A percentile compares a stretch with the other conserved stretches of the same genome.
Evolutionary conservation across 2,888 invertebrate species (phyloP).

Genomic region (Polia nebulosa): DNA sequence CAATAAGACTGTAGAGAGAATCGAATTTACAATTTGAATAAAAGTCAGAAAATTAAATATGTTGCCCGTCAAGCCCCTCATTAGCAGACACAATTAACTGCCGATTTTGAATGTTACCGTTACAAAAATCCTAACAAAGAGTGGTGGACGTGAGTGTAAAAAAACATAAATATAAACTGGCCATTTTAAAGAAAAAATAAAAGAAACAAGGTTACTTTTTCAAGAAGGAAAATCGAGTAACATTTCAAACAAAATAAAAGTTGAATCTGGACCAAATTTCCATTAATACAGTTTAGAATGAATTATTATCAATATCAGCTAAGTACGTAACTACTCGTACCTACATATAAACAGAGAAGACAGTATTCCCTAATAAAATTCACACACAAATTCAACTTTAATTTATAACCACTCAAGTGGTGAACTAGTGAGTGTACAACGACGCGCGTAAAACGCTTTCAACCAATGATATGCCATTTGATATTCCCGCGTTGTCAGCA

Average conservation of each 20-base stretch:
- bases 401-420: slow-evolving; percentile 31
- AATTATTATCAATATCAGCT: not conserved
- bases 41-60: not conserved
- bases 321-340: not conserved
- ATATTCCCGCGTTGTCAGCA: slow-evolving; percentile 41
- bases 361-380: not conserved
- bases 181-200: too few relatives aligned
- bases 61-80: too few relatives aligned
- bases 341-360: not conserved
- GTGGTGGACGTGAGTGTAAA: too few relatives aligned
- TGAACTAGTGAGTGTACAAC: slow-evolving; percentile 33
- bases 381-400: not conserved
- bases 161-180: too few relatives aligned
- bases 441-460: slow-evolving; percentile 23
- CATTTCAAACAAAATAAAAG: too few relatives aligned
- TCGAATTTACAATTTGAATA: not conserved
- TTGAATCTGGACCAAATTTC: too few relatives aligned
- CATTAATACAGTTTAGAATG: not conserved
- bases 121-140: too few relatives aligned
- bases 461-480: slow-evolving; percentile 35
- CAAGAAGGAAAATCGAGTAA: too few relatives aligned
- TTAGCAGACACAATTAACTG: too few relatives aligned
- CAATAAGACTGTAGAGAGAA: not conserved
- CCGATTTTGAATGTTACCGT: too few relatives aligned
- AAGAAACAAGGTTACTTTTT: too few relatives aligned